A percentile compares a stretch with the other conserved stretches of the same genome.
Evolutionary conservation across 2,797 vertebrate species (phyloP).

Genomic region (Anguilla obscura): DNA sequence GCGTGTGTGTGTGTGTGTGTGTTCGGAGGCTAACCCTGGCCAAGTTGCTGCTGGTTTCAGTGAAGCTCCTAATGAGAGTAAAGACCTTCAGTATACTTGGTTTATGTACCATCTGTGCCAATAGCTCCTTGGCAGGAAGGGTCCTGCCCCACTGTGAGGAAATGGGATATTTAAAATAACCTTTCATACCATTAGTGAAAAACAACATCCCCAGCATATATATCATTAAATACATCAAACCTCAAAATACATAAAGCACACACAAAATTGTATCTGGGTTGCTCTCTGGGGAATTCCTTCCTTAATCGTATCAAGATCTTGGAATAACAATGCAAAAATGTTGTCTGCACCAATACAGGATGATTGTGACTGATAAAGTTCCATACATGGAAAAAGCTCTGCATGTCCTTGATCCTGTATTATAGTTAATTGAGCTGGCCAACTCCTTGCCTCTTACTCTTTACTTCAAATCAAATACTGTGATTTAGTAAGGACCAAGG

Average conservation of each 20-base stretch:
- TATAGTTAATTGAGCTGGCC: not conserved
- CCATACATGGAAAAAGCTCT: not conserved
- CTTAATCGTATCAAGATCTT: not conserved
- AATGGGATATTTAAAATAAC: not conserved
- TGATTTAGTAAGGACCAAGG: not conserved
- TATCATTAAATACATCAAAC: not conserved
- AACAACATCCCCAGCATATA: not conserved
- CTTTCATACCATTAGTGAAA: conserved; percentile 12
- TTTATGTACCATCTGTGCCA: conserved; percentile 3
- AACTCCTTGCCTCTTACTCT: not conserved
- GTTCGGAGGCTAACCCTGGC: not conserved
- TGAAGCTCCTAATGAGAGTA: not conserved
- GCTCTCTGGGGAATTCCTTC: not conserved
- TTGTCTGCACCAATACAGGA: too few species aligned
- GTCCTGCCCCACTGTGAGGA: not conserved
- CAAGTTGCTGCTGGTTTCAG: not conserved
- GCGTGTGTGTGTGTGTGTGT: conserved; percentile 9
- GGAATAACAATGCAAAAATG: not conserved
- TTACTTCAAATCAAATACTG: too few species aligned
- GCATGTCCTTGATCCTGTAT: not conserved
- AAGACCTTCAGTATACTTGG: not conserved
- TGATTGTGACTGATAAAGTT: not conserved
- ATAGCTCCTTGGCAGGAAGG: not conserved
- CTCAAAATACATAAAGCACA: not conserved
- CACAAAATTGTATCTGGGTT: not conserved